Conservation (phyloP, 2,888 invertebrate species). For the Cryptophagus acutangulus region DNA sequence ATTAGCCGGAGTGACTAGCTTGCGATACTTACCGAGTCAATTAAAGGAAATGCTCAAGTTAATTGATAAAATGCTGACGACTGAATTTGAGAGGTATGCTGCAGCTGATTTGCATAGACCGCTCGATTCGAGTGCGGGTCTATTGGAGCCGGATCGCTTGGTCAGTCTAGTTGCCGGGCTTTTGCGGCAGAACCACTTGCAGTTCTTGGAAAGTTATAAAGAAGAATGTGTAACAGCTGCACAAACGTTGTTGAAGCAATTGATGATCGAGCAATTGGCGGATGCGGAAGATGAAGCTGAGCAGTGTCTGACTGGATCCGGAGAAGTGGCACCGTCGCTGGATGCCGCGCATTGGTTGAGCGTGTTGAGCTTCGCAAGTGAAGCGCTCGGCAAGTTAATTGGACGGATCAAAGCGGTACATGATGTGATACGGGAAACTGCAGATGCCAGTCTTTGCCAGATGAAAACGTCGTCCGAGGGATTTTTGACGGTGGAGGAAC, state of each 20-base stretch:
- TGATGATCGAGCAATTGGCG: slow-evolving; percentile 73
- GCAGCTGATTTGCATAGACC: slow-evolving; percentile 89
- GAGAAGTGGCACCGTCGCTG: slow-evolving; percentile 44
- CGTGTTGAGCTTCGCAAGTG: slow-evolving; percentile 42
- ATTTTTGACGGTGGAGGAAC: slow-evolving; percentile 66
- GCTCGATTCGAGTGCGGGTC: slow-evolving; percentile 54
- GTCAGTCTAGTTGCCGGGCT: slow-evolving; percentile 71
- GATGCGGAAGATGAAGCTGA: slow-evolving; percentile 54
- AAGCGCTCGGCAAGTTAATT: slow-evolving; percentile 56
- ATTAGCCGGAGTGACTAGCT: slow-evolving; percentile 87
- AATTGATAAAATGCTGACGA: slow-evolving; percentile 94
- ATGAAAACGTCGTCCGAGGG: slow-evolving; percentile 53
- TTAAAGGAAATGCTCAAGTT: slow-evolving; percentile 91
- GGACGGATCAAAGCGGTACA: slow-evolving; percentile 69
- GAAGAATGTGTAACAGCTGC: slow-evolving; percentile 87
- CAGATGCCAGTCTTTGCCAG: slow-evolving; percentile 53
- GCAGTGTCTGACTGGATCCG: slow-evolving; percentile 50
- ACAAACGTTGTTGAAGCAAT: slow-evolving; percentile 83
- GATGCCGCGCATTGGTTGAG: slow-evolving; percentile 45
- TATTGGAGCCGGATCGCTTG: slow-evolving; percentile 74
- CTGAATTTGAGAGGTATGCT: slow-evolving; percentile 89
- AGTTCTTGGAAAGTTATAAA: slow-evolving; percentile 81
- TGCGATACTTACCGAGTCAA: slow-evolving; percentile 93
- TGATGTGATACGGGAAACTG: slow-evolving; percentile 72
- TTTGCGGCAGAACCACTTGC: slow-evolving; percentile 77